Evolutionary conservation across 2,888 invertebrate genomes (phyloP).

Genomic region (Meteorus colon): DNA sequence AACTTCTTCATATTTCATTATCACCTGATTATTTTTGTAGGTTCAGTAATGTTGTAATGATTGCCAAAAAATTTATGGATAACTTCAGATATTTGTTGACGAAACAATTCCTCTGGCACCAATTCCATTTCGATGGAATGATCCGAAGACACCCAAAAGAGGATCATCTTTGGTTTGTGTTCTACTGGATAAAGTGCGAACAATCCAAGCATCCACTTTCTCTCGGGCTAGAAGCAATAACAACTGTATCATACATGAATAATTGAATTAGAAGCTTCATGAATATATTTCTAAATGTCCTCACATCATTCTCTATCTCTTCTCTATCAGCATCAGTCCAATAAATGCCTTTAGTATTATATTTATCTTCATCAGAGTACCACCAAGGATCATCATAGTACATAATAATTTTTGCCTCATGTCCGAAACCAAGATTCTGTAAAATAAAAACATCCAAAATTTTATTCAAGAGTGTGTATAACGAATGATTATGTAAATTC

Average conservation of each 20-base stretch:
- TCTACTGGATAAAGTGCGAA: conserved; percentile 79
- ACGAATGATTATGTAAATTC: neutral
- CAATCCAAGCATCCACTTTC: conserved; percentile 79
- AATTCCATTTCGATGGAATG: conserved; percentile 79
- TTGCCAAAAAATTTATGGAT: conserved; percentile 75
- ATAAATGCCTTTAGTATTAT: conserved; percentile 73
- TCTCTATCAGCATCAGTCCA: conserved; percentile 76
- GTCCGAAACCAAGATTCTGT: conserved; percentile 78
- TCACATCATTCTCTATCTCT: conserved; percentile 63
- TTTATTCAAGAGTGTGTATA: conserved; percentile 19
- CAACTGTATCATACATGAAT: neutral
- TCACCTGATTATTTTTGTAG: conserved; percentile 75
- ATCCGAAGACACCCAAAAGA: conserved; percentile 80
- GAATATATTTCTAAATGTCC: conserved; percentile 60
- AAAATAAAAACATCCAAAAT: conserved; percentile 17
- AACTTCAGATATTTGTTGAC: conserved; percentile 73
- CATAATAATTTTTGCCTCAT: conserved; percentile 81
- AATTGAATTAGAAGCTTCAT: neutral
- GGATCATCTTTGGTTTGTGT: conserved; percentile 77
- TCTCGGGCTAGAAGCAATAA: conserved; percentile 64
- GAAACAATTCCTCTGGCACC: conserved; percentile 75
- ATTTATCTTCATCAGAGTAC: conserved; percentile 59
- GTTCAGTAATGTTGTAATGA: conserved; percentile 74
- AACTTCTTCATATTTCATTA: neutral
- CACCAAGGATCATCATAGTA: conserved; percentile 81